Base-by-base conservation (phyloP, 1,140 invertebrate genomes). In the Neotoxoptera formosana region DNA sequence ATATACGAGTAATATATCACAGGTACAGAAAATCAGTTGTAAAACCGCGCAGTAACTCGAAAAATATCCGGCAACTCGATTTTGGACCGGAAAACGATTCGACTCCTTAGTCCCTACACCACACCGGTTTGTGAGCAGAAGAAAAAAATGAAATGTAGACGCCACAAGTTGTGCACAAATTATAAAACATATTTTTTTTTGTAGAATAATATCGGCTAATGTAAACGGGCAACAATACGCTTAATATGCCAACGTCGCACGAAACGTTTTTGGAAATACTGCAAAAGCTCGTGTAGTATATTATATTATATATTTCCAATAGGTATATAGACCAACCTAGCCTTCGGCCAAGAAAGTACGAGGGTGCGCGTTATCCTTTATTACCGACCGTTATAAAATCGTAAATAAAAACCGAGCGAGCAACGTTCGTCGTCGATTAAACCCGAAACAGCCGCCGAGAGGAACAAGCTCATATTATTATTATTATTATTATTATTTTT, bases 371-470 rank as follows among this genome's bases (percentile, higher is more conserved):
- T 21, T 30, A 8, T 17, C 21, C 48, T 88, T 88, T 88, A 88
- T 88, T 88, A 9, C 86, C 47, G 86, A 21, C n/a, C 86, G 86
- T 88, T 51, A 51, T 88, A 88, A 87, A 25, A 86, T 88, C 47
- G 86, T 88, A 88, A 88, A 88, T 88, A 88, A 88, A 88, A 88
- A 34, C 86, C 30, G 84, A 30, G 47, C 84, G 41, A 47, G 23
- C 14, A 88, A 51, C 48, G 14, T 34, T 23, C 45, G 86, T 87
- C 48, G 25, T 25, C 14, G 86, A 51, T 88, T 88, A 51, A 88
- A 34, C 17, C 30, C 45, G 1, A 47, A 41, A n/a, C 41, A 45
- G 84, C 25, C 25, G 41, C 21, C 17, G 25, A 87, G 84, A 2
- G 45, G 23, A 25, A 41, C 21, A 14, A 14, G 83, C 34, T 84